Percentiles rank a stretch among this genome's conserved stretches.
These are phyloP conservation scores for Nymphalis io DNA, from an alignment of 1,140 invertebrate genomes.

Conservation along the genomic window DNA sequence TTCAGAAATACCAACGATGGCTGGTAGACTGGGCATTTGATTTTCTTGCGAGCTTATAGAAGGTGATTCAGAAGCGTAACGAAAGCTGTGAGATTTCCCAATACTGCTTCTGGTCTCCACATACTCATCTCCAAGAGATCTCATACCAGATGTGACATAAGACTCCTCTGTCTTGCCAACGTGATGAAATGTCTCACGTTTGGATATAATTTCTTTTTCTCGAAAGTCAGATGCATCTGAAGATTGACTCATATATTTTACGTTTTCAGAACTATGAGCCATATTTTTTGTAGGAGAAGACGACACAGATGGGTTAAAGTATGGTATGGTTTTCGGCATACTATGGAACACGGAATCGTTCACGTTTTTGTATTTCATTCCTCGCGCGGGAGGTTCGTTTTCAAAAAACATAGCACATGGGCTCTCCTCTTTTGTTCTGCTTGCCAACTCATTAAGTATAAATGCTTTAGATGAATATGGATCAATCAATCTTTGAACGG, in stretches of 20 bases:
- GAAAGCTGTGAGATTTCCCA: conserved; percentile 85
- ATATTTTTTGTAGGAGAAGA: conserved; percentile 58
- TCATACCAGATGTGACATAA: conserved; percentile 57
- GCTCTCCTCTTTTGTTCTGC: conserved; percentile 55
- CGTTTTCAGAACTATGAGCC: conserved; percentile 65
- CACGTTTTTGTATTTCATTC: conserved; percentile 59
- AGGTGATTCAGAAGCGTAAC: conserved; percentile 79
- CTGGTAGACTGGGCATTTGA: conserved; percentile 78
- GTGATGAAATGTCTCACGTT: conserved; percentile 54
- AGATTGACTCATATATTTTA: conserved; percentile 65
- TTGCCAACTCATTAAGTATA: conserved; percentile 62
- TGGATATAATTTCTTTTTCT: conserved; percentile 57
- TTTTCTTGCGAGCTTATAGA: conserved; percentile 75
- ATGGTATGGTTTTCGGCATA: conserved; percentile 73
- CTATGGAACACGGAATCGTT: conserved; percentile 68
- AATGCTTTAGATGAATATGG: conserved; percentile 71
- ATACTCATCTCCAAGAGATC: conserved; percentile 73
- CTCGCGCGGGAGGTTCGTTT: conserved; percentile 55
- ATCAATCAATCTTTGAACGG: conserved; percentile 67
- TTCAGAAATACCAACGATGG: conserved; percentile 79
- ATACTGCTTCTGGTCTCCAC: conserved; percentile 79
- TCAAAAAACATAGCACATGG: conserved; percentile 56
- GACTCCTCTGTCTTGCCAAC: conserved; percentile 60
- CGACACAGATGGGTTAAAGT: conserved; percentile 65
- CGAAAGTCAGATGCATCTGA: conserved; percentile 59